Evolutionary conservation across 2,888 invertebrate genomes (phyloP), one percentile per base, ranked within the genome.

Genomic region (Eumerus sabulonum): DNA sequence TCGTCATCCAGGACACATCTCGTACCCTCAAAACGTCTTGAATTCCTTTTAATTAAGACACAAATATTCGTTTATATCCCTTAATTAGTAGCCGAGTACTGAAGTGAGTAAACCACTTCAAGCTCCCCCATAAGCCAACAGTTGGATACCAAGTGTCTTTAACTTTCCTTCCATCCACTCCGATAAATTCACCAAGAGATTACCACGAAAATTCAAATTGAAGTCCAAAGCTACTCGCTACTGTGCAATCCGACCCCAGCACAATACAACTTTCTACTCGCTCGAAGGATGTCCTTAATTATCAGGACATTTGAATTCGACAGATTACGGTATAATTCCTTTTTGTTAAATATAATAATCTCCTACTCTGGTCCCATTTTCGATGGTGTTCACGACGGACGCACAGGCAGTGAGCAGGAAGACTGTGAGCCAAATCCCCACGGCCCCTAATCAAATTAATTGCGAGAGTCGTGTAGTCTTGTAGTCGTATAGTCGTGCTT

Each of bases 401-500:
- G 27, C 27, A 27, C n/a, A n/a, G n/a, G n/a, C n/a, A n/a, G n/a
- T n/a, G 27, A 7, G 27, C 7, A 27, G 16, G 11, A 1, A 12
- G 42, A 44, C 13, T 44, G 27, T 9, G 18, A 7, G 7, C 2
- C 42, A 35, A 63, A 53, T 45, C 57, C 63, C 48, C 63, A 54
- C 62, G 44, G 44, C 11, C n/a, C 56, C 19, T 56, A 63, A 50
- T 71, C 48, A 50, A 56, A 56, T 42, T 71, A 56, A 63, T 71
- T 71, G 50, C 60, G 14, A 27, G n/a, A 12, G 27, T 1, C 13
- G 14, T 13, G 9, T 51, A 13, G 13, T 13, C 12, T 12, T 35
- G 19, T 17, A 12, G 27, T 1, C 13, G 14, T 13, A 5, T 51
- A 13, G 13, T 13, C 12, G n/a, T 35, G 19, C n/a, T 17, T 27